These are phyloP conservation scores for Cryptus viduatorius DNA, from an alignment of 2,888 invertebrate species.

Conservation along the genomic window DNA sequence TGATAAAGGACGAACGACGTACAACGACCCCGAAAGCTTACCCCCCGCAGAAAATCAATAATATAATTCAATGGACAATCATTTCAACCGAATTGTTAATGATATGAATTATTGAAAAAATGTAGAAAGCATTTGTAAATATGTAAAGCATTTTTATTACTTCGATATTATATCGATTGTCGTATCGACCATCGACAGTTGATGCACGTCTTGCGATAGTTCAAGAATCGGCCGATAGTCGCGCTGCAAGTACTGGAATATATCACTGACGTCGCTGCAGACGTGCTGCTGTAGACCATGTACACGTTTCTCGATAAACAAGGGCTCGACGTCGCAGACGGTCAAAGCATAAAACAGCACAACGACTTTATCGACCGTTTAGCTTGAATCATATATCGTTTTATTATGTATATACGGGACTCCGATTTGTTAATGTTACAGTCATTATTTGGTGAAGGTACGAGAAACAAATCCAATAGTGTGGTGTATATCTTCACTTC, in stretches of 20 bases:
- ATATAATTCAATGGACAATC: neutral
- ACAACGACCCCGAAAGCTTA: too few species aligned
- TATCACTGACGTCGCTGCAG: neutral
- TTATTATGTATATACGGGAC: neutral
- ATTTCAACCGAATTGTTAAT: neutral
- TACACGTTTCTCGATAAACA: neutral
- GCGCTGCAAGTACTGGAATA: too few species aligned
- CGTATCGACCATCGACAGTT: neutral
- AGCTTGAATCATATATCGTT: neutral
- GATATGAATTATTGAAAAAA: neutral
- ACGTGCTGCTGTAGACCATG: neutral
- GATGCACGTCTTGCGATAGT: constrained; percentile 9
- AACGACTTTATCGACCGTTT: neutral
- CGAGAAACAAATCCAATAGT: constrained; percentile 27
- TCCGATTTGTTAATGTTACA: too few species aligned
- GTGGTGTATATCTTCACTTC: constrained; percentile 75
- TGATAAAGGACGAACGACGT: neutral
- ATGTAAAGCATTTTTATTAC: neutral
- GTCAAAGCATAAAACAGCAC: neutral
- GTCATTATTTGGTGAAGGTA: neutral
- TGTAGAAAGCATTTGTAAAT: neutral
- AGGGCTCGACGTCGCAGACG: neutral
- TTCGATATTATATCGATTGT: neutral
- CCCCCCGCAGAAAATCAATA: neutral
- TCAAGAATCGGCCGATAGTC: neutral